Evolutionary conservation across 2,113 vertebrate species (phyloP), one percentile per base, ranked within the genome.

Genomic region (Rhagologus leucostigma): DNA sequence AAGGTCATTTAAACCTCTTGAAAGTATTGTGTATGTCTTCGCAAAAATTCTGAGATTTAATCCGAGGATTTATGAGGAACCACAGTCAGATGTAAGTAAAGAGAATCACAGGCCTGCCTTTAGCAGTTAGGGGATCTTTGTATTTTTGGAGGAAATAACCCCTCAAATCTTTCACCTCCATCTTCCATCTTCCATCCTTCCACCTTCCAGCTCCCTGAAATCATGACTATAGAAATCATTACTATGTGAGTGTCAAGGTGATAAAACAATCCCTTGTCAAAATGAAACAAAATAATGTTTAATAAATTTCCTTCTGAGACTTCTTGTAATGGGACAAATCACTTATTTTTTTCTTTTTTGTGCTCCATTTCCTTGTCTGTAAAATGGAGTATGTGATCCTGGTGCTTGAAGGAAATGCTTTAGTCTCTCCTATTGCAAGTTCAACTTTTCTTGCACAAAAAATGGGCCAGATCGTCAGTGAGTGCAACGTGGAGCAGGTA

Each of bases 401-500:
- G 70, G 23, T 17, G 23, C 26, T 69, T 49, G 24, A 44, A 44
- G 70, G 59, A 62, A 91, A 53, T 44, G 4, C 16, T 53, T 74
- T 46, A 27, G 11, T 53, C 32, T 74, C 26, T 86, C 6, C 68
- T 77, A 42, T 27, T 9, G 3, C 18, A 73, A 49, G 29, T 26
- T 73, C 67, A 86, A 29, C 33, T 62, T 65, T 77, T 84, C 76
- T 50, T 84, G 42, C 52, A 42, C 32, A 67, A 67, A 70, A 90
- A 49, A 16, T 15, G 23, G n/a, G 10, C 11, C 41, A 65, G 32
- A 47, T 50, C 2, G 2, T 76, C n/a, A 62, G 56, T 0, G 1
- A 9, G 13, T 60, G 9, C 2, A 3, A 46, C 0, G 1, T 41
- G 35, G 64, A 84, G 39, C 33, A 50, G 42, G 21, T 81, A 42